A percentile compares a stretch with the other conserved stretches of the same genome.
Evolutionary conservation across 2,888 invertebrate species (phyloP).

Genomic region (Operophtera brumata): DNA sequence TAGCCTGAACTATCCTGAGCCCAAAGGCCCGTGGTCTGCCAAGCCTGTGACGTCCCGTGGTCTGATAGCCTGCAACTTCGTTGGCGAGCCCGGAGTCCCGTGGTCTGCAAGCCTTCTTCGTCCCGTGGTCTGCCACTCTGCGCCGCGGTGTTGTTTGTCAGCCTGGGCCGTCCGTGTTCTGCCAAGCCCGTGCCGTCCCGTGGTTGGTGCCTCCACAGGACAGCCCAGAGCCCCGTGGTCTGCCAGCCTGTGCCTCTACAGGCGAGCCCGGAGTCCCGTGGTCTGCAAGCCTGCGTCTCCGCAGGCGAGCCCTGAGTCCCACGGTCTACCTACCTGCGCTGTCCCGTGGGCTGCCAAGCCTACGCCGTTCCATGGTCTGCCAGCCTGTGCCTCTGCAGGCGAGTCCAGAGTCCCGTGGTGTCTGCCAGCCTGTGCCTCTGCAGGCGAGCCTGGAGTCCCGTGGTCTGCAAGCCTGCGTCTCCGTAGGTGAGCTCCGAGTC

Average conservation of each 20-base stretch:
- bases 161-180: not conserved
- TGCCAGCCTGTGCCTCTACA: not conserved
- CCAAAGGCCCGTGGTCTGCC: not conserved
- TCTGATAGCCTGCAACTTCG: not conserved
- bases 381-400: not conserved
- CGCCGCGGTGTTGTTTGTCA: not conserved
- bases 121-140: not conserved
- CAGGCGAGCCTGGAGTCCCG: too few relatives aligned
- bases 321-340: not conserved
- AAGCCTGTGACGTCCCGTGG: not conserved
- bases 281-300: not conserved
- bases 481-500: not conserved
- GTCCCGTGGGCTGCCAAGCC: not conserved
- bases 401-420: not conserved
- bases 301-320: not conserved
- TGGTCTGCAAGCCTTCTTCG: not conserved
- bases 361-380: not conserved
- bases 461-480: not conserved
- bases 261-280: not conserved
- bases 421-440: not conserved
- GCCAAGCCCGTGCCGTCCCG: not conserved
- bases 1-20: not conserved
- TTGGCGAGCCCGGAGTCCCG: not conserved
- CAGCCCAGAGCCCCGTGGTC: not conserved
- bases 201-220: not conserved